Percentiles rank a stretch among this genome's conserved stretches.
Conservation (phyloP, 37 sponge, comb jelly and placozoan species). For the Ianthella basta region DNA sequence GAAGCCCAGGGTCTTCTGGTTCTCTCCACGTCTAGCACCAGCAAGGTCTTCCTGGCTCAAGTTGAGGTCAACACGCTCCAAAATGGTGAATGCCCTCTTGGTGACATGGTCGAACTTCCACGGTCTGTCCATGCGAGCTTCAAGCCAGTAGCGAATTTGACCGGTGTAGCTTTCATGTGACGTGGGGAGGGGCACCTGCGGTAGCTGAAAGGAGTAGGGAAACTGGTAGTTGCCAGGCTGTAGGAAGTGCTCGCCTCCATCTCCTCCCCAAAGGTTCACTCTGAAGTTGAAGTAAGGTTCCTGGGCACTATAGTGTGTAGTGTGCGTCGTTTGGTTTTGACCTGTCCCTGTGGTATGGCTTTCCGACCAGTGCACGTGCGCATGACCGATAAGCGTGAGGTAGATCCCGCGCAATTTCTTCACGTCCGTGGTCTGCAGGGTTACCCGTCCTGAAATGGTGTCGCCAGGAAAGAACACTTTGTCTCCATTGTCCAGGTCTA, state of each 20-base stretch:
- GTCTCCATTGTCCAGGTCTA: constrained; percentile 6
- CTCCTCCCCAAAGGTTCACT: background rate
- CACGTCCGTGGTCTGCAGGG: background rate
- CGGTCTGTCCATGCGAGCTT: constrained; percentile 31
- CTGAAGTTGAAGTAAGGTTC: constrained; percentile 41
- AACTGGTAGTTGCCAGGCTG: constrained; percentile 25
- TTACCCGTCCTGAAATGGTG: constrained; percentile 24
- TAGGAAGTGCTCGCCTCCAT: constrained; percentile 16
- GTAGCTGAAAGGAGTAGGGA: constrained; percentile 43
- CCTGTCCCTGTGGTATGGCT: constrained; percentile 18
- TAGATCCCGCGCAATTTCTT: constrained; percentile 34
- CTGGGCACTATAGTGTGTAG: background rate
- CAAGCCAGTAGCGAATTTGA: constrained; percentile 37
- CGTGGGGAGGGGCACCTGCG: constrained; percentile 10
- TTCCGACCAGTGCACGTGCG: constrained; percentile 51
- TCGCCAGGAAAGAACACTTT: constrained; percentile 45
- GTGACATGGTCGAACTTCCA: constrained; percentile 12
- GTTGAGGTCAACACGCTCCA: constrained; percentile 26
- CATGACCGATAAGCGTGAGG: constrained; percentile 16
- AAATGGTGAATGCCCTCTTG: constrained; percentile 2
- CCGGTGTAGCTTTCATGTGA: constrained; percentile 19
- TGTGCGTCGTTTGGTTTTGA: constrained; percentile 2
- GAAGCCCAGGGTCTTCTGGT: constrained; percentile 20
- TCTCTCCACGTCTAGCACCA: background rate
- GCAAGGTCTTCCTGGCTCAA: constrained; percentile 8